Base-by-base conservation (phyloP, 1,140 invertebrate species). In the Ceratina japonica region DNA sequence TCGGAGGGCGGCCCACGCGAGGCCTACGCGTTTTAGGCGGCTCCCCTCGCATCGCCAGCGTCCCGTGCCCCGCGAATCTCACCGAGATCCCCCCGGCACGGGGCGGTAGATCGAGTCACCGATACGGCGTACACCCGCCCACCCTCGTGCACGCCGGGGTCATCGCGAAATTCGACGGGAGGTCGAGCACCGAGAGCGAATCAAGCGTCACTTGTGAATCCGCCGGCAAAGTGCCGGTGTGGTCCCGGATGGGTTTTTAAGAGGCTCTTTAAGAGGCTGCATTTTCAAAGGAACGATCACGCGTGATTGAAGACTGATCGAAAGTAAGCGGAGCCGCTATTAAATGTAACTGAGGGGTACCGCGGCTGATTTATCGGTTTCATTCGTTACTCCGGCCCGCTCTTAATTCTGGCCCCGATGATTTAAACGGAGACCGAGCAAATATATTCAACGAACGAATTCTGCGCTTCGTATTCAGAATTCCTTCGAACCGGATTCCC, bases 21-120 rank as follows among this genome's bases (percentile, higher is more conserved):
- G 71, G 77, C 80, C 81, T 63, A 70, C 75, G 75, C 79, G 83
- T 81, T 85, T 44, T 85, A 83, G 81, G 64, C 27, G 80, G 56
- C 20, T 56, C 58, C 75, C 44, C 59, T 22, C 82, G 64, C 56
- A 75, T 66, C 37, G n/a, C n/a, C n/a, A n/a, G n/a, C n/a, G n/a
- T n/a, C 37, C 37, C 5, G 37, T 44, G 37, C 37, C 5, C 37
- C 37, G 37, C 37, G 37, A 44, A 10, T 44, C 54, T n/a, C 16
- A 56, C n/a, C 10, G 54, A n/a, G 54, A n/a, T 16, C 13, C 5
- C 0, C 16, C 16, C 16, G 63, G 63, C 4, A 7, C 37, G 49
- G 22, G 64, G 13, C 18, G 56, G 63, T 16, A 76, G 82, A 81
- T 85, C 73, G 72, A 44, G 37, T 81, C 76, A 68, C 69, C 66